phyloP scores from a whole-genome alignment of 2,113 vertebrate genomes.

The Ahaetulla prasina region DNA sequence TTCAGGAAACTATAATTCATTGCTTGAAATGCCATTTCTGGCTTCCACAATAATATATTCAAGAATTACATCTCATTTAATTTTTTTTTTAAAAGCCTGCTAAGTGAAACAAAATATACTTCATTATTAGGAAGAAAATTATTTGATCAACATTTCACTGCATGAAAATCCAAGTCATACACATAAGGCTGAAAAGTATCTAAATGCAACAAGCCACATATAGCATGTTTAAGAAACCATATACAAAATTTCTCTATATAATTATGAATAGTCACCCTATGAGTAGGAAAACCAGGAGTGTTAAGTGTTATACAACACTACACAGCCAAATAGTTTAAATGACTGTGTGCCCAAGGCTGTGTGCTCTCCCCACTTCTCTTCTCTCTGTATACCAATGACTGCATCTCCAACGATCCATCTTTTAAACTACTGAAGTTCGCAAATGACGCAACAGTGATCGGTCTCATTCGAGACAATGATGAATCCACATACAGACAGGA shows the following conservation, averaged over 20 bases:
- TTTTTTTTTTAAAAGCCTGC: slow-evolving; percentile 36
- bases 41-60: slow-evolving; percentile 50
- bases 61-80: slow-evolving; percentile 47
- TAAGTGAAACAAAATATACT: slow-evolving; percentile 52
- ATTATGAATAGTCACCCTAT: background rate
- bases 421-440: no score
- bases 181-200: slow-evolving; percentile 32
- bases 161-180: slow-evolving; percentile 44
- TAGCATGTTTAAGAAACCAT: slow-evolving; percentile 22
- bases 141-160: slow-evolving; percentile 60
- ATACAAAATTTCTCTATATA: background rate
- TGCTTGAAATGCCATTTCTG: slow-evolving; percentile 52
- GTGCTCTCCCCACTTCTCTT: no score
- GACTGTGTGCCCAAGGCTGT: no score
- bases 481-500: no score
- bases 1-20: slow-evolving; percentile 42
- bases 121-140: slow-evolving; percentile 62
- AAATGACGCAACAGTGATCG: no score
- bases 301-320: background rate
- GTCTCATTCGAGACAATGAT: no score
- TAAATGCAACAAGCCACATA: slow-evolving; percentile 4
- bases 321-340: no score
- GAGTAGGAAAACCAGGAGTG: background rate
- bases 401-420: no score
- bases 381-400: no score